Conservation (phyloP, 2,888 invertebrate species). For the Oscheius sp. region DNA sequence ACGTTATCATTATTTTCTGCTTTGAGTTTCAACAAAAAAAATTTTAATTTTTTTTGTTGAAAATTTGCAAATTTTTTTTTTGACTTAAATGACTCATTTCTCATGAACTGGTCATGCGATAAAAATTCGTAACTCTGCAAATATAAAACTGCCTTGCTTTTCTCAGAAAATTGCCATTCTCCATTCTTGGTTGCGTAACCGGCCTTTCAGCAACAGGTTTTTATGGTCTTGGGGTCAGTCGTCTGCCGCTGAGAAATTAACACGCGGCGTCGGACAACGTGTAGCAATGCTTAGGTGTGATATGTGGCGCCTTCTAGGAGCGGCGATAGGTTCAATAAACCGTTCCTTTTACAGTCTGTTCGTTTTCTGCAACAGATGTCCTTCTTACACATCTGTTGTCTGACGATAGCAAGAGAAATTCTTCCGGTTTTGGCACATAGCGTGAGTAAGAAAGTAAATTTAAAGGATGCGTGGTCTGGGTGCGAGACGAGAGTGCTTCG, state of each 20-base stretch:
- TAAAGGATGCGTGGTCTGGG: background rate
- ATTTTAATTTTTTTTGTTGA: background rate
- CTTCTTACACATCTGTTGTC: no score
- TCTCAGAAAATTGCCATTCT: constrained; percentile 12
- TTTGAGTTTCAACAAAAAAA: background rate
- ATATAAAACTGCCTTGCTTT: background rate
- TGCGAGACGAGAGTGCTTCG: background rate
- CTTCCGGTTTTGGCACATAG: no score
- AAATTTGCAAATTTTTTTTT: background rate
- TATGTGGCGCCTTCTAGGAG: background rate
- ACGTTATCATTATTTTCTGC: background rate
- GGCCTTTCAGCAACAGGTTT: constrained; percentile 27
- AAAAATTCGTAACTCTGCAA: background rate
- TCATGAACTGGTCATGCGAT: no score
- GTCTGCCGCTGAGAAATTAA: constrained; percentile 21
- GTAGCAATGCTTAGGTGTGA: constrained; percentile 6
- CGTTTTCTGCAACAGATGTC: background rate
- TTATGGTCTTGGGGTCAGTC: constrained; percentile 29
- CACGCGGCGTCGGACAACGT: background rate
- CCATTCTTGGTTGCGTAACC: constrained; percentile 24
- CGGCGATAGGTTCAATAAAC: background rate
- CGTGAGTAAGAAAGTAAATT: background rate
- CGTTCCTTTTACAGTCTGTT: background rate
- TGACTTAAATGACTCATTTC: background rate
- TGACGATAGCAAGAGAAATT: no score